These are phyloP conservation scores for Protobothrops flavoviridis DNA, from an alignment of 2,113 vertebrate species.

Conservation along the genomic window DNA sequence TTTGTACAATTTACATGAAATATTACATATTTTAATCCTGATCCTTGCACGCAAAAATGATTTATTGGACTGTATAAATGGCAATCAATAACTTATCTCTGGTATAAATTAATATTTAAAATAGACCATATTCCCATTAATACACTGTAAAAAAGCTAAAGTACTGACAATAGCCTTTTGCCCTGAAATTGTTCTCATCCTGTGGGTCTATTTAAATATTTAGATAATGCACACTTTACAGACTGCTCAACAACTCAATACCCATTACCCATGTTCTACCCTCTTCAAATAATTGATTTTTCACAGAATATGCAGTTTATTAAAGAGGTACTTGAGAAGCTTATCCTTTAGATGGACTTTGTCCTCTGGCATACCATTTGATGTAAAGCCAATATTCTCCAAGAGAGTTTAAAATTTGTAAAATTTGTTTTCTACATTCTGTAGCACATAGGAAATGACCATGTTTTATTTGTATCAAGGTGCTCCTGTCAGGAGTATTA, in stretches of 20 bases:
- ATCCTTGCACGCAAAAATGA: background rate
- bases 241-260: background rate
- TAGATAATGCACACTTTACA: background rate
- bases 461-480: background rate
- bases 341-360: background rate
- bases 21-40: background rate
- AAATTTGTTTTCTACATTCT: background rate
- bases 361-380: background rate
- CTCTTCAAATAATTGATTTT: slow-evolving; percentile 4
- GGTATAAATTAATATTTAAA: background rate
- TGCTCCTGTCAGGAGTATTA: background rate
- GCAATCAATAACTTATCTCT: background rate
- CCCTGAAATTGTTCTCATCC: background rate
- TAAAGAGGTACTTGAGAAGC: background rate
- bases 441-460: background rate
- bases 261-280: background rate
- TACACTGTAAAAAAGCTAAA: background rate
- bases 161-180: background rate
- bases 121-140: background rate
- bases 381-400: background rate
- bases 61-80: background rate
- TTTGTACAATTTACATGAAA: background rate
- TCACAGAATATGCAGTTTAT: background rate
- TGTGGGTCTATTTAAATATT: background rate
- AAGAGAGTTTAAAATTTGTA: background rate